These are phyloP conservation scores for Fragum fragum DNA, from an alignment of 2,888 invertebrate species.

Conservation along the genomic window DNA sequence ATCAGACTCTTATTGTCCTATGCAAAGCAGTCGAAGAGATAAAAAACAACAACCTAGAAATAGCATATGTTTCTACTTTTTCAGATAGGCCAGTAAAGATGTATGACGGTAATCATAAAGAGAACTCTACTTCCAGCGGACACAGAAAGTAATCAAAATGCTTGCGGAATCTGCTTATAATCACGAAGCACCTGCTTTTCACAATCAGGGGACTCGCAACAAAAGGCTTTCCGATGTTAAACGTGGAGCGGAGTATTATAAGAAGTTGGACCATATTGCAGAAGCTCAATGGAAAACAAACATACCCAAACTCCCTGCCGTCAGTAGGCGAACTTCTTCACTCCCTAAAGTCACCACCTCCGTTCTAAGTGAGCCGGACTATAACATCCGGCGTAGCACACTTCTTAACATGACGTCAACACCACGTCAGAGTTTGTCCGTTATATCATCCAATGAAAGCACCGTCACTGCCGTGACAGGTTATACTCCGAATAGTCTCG, in stretches of 20 bases:
- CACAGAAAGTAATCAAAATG: neutral
- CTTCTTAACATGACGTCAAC: slow-evolving; percentile 65
- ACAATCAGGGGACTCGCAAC: slow-evolving; percentile 51
- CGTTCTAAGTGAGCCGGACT: slow-evolving; percentile 59
- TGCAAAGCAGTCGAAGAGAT: neutral
- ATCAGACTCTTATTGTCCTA: neutral
- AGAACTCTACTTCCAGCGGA: neutral
- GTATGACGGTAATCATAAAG: neutral
- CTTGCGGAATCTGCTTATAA: slow-evolving; percentile 57
- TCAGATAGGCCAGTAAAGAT: neutral
- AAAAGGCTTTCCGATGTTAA: slow-evolving; percentile 69
- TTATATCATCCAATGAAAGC: slow-evolving; percentile 56
- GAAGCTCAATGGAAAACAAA: slow-evolving; percentile 70
- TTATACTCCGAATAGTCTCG: slow-evolving; percentile 47
- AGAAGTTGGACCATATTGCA: slow-evolving; percentile 69
- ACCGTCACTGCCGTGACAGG: slow-evolving; percentile 42
- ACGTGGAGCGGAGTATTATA: slow-evolving; percentile 71
- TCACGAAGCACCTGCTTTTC: slow-evolving; percentile 25
- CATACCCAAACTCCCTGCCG: slow-evolving; percentile 62
- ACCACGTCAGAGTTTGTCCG: slow-evolving; percentile 66
- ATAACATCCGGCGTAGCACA: slow-evolving; percentile 32
- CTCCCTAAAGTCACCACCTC: slow-evolving; percentile 64
- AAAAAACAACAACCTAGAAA: neutral
- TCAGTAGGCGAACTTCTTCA: slow-evolving; percentile 47
- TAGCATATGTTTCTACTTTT: too few relatives aligned